These are phyloP conservation scores for Melitaea athalia DNA, from an alignment of 2,888 invertebrate genomes.

Conservation along the genomic window DNA sequence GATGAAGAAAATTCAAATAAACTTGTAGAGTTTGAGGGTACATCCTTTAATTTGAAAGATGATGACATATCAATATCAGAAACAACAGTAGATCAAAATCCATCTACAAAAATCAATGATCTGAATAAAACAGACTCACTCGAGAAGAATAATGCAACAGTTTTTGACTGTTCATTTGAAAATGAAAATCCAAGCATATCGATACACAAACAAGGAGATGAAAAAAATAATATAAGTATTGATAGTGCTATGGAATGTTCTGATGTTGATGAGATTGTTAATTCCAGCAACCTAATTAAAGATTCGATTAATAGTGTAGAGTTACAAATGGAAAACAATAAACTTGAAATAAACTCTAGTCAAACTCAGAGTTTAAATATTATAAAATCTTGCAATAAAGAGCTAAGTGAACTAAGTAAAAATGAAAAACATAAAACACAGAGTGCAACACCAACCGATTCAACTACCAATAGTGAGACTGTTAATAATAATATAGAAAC, in stretches of 20 bases:
- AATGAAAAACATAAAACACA: background rate
- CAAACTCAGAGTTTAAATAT: constrained; percentile 8
- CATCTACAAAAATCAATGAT: background rate
- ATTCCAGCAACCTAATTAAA: constrained; percentile 3
- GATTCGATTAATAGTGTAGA: constrained; percentile 26
- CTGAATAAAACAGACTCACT: constrained; percentile 7
- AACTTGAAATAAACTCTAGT: background rate
- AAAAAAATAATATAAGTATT: background rate
- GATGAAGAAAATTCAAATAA: constrained; percentile 52
- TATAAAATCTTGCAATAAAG: background rate
- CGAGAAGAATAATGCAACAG: constrained; percentile 20
- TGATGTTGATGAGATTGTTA: background rate
- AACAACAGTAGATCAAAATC: constrained; percentile 14
- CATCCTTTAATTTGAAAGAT: constrained; percentile 34
- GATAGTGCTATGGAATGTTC: background rate
- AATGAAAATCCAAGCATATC: background rate
- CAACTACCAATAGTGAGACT: constrained; percentile 4
- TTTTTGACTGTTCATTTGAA: constrained; percentile 1
- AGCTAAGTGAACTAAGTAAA: background rate
- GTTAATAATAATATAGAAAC: constrained; percentile 2
- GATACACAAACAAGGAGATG: background rate
- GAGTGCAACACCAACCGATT: background rate
- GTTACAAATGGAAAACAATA: constrained; percentile 5
- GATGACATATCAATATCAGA: constrained; percentile 37
- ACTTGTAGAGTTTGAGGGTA: constrained; percentile 39